Conservation (phyloP, 2,113 vertebrate species). For the Ancistrus triradiatus region DNA sequence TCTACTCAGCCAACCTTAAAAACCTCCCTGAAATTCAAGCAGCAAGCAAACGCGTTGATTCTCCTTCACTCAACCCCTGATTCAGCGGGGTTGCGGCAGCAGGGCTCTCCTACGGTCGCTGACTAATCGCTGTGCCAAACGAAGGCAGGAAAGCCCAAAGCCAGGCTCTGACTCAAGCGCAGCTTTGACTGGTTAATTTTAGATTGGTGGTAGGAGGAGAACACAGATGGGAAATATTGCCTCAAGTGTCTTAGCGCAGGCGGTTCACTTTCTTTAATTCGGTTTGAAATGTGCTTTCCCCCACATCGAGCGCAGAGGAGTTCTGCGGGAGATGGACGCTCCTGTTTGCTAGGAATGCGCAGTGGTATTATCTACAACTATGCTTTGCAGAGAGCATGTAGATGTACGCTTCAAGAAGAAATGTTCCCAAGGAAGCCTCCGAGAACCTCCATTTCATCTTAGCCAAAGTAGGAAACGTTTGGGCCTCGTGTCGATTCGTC, state of each 20-base stretch:
- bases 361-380: no score
- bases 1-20: slow-evolving; percentile 6
- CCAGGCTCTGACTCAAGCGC: slow-evolving; percentile 1
- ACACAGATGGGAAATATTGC: slow-evolving; percentile 16
- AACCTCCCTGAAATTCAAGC: slow-evolving; percentile 15
- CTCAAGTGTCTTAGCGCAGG: background rate
- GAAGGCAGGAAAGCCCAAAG: slow-evolving; percentile 36
- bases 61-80: slow-evolving; percentile 33
- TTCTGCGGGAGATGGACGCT: no score
- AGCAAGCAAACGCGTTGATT: slow-evolving; percentile 31
- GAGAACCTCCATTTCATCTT: no score
- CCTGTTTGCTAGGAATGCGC: no score
- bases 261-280: slow-evolving; percentile 17
- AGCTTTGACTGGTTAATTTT: slow-evolving; percentile 26
- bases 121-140: slow-evolving; percentile 19
- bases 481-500: no score
- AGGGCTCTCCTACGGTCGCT: slow-evolving; percentile 20
- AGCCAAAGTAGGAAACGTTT: no score
- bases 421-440: no score
- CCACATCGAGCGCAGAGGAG: background rate
- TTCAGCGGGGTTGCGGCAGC: background rate
- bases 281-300: background rate
- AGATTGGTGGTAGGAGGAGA: slow-evolving; percentile 2
- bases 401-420: no score
- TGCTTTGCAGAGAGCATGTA: no score